A percentile compares a stretch with the other conserved stretches of the same genome.
phyloP scores from a whole-genome alignment of 2,797 vertebrate species.

The Meda fulgida region DNA sequence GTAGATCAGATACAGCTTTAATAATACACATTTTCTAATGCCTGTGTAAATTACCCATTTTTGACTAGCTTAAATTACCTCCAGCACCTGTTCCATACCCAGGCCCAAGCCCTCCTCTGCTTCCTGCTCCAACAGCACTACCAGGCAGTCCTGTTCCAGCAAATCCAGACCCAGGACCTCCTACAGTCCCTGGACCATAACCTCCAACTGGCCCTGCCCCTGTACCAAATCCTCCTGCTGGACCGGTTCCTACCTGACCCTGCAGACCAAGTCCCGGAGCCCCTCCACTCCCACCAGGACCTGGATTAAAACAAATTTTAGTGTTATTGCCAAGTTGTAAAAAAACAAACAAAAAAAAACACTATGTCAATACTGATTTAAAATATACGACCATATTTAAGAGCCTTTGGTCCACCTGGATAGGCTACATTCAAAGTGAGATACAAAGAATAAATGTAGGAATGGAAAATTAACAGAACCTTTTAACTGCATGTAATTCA shows the following conservation, averaged over 20 bases:
- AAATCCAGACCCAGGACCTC: slow-evolving; percentile 61
- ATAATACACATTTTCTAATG: not conserved
- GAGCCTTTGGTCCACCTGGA: slow-evolving; percentile 65
- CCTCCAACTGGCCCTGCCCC: slow-evolving; percentile 54
- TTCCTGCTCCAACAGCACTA: slow-evolving; percentile 43
- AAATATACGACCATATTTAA: slow-evolving; percentile 64
- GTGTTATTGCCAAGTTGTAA: not conserved
- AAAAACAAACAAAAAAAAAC: not conserved
- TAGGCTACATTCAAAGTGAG: slow-evolving; percentile 57
- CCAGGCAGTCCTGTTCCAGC: slow-evolving; percentile 66
- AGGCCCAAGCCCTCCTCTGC: slow-evolving; percentile 49
- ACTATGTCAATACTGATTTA: not conserved
- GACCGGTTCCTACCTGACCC: slow-evolving; percentile 61
- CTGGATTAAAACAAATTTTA: slow-evolving; percentile 43
- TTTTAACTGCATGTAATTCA: not conserved
- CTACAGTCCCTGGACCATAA: slow-evolving; percentile 55
- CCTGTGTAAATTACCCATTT: slow-evolving; percentile 2
- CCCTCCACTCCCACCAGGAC: slow-evolving; percentile 60
- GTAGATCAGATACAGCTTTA: slow-evolving; percentile 8
- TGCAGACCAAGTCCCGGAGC: slow-evolving; percentile 56
- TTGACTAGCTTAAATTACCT: slow-evolving; percentile 10
- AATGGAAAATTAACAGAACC: not conserved
- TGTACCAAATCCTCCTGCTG: slow-evolving; percentile 54
- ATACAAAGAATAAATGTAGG: not conserved
- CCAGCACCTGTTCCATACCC: slow-evolving; percentile 68